Percentiles rank a stretch among this genome's conserved stretches.
Conservation (phyloP, 2,888 invertebrate species). For the Diabrotica balteata region DNA sequence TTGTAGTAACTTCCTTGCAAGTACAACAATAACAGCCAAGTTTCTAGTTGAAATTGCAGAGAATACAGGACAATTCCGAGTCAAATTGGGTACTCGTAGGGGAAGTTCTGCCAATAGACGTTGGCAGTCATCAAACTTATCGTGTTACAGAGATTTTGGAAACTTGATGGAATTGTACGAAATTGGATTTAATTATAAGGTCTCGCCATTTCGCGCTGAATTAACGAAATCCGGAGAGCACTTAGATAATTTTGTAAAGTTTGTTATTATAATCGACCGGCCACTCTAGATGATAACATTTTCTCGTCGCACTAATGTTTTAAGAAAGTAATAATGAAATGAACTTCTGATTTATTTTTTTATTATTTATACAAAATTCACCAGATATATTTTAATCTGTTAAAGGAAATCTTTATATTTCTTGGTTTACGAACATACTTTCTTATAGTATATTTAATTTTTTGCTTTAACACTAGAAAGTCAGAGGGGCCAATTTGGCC, state of each 20-base stretch:
- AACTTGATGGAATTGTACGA: slow-evolving; percentile 19
- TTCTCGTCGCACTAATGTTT: too few relatives aligned
- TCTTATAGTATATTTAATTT: too few relatives aligned
- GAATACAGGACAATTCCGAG: slow-evolving; percentile 13
- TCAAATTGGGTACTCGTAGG: slow-evolving; percentile 7
- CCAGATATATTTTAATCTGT: too few relatives aligned
- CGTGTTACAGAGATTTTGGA: slow-evolving; percentile 19
- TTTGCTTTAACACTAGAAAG: too few relatives aligned
- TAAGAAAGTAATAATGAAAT: too few relatives aligned
- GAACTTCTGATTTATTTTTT: too few relatives aligned
- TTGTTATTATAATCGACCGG: slow-evolving; percentile 1
- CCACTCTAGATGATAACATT: slow-evolving; percentile 10
- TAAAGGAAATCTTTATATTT: too few relatives aligned
- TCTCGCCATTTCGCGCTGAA: slow-evolving; percentile 10
- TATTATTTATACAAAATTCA: too few relatives aligned
- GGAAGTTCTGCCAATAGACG: slow-evolving; percentile 18
- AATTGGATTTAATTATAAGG: slow-evolving; percentile 25
- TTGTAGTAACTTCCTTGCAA: too few relatives aligned
- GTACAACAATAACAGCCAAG: background rate
- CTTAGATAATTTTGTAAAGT: background rate
- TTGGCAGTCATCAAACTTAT: slow-evolving; percentile 14
- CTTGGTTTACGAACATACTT: too few relatives aligned
- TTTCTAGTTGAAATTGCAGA: background rate
- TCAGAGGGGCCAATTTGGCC: too few relatives aligned
- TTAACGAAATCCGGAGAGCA: slow-evolving; percentile 4